Percentiles rank a stretch among this genome's conserved stretches.
These are phyloP conservation scores for Falco novaeseelandiae DNA, from an alignment of 2,797 vertebrate genomes.

Conservation along the genomic window DNA sequence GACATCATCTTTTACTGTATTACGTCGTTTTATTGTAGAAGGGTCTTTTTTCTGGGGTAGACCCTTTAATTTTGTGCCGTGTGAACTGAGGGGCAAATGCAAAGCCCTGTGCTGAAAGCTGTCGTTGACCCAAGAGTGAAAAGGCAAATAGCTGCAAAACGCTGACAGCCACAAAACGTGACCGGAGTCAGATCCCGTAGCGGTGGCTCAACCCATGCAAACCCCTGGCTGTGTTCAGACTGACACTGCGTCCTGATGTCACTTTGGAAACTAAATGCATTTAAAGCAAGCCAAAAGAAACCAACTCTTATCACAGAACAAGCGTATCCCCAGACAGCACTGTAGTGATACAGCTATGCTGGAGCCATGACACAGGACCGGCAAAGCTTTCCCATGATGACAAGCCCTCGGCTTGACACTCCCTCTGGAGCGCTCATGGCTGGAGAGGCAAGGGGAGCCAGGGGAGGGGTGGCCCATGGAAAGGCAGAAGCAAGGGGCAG, in stretches of 20 bases:
- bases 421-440: not conserved
- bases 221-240: not conserved
- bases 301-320: not conserved
- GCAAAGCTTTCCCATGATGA: not conserved
- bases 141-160: not conserved
- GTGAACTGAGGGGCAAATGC: fast-evolving
- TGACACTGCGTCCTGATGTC: fast-evolving
- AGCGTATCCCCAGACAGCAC: not conserved
- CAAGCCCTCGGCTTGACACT: not conserved
- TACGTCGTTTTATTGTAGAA: not conserved
- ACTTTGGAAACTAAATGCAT: not conserved
- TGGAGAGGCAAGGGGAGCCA: not conserved
- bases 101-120: not conserved
- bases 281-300: conserved; percentile 15
- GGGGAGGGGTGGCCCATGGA: not conserved
- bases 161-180: fast-evolving
- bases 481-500: not conserved
- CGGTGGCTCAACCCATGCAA: fast-evolving
- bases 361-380: not conserved
- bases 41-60: not conserved
- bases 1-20: not conserved
- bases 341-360: not conserved
- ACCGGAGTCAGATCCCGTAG: not conserved
- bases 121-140: not conserved
- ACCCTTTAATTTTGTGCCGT: not conserved